Evolutionary conservation across 2,797 vertebrate species (phyloP), one percentile per base, ranked within the genome.

Genomic region (Myotis planiceps): DNA sequence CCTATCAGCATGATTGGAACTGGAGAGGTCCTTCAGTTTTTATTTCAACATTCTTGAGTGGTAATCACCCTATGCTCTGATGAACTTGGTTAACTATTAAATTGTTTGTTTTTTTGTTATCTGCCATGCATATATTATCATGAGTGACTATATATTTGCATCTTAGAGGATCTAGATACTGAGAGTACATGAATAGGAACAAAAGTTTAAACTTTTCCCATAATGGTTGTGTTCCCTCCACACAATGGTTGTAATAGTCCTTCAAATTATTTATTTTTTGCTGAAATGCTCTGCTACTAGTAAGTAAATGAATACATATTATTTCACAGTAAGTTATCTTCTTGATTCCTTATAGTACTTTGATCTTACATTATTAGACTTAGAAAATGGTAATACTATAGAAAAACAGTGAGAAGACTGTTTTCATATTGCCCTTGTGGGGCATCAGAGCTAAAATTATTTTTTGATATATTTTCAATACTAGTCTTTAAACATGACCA

Each of bases 341-440:
- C 51, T 91, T 90, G 68, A 51, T 84, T 32, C 32, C 55, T 94
- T 49, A 32, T 23, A 32, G 8, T 74, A 53, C 78, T 80, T 79
- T 96, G 47, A 23, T 78, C 68, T 92, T 95, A 94, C 71, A 60
- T 72, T 88, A 80, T 75, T 88, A 96, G 88, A 60, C 60, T 66
- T 75, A 51, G 58, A 92, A 76, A 85, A 37, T 63, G 53, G 9
- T n/a, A 85, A 60, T 76, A 42, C 23, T 95, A 60, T 8, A 83
- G 96, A 29, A 93, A 65, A 78, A 80, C 83, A 91, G 75, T 51
- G 75, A 81, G 85, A 92, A 92, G 82, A 34, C 72, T 96, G 93
- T 88, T 96, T 82, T 76, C 58, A 16, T 95, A 78, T 85, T 60
- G 47, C 74, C 72, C 78, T 81, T 37, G 55, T 80, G 63, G 83